phyloP scores from a whole-genome alignment of 2,888 invertebrate genomes.

The Xanthia icteritia region DNA sequence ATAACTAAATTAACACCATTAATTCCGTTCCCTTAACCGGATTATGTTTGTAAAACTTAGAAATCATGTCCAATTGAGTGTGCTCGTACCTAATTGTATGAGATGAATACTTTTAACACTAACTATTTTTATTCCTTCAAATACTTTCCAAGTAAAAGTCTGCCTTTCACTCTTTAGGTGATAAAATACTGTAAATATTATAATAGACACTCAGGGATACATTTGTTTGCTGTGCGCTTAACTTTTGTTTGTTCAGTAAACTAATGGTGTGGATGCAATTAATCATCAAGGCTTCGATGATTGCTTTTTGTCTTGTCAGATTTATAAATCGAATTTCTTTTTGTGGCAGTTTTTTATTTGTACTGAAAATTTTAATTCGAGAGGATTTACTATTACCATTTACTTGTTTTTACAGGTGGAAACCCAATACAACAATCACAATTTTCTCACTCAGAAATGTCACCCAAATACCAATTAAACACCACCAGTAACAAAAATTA shows the following conservation, averaged over 20 bases:
- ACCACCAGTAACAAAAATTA: too few species aligned
- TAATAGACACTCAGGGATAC: slow-evolving; percentile 6
- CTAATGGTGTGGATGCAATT: slow-evolving; percentile 26
- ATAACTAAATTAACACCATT: slow-evolving; percentile 48
- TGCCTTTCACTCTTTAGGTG: slow-evolving; percentile 56
- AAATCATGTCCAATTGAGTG: slow-evolving; percentile 52
- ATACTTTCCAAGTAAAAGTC: slow-evolving; percentile 63
- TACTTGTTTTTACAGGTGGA: too few species aligned
- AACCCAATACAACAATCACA: too few species aligned
- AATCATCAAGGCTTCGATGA: slow-evolving; percentile 17
- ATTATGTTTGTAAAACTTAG: slow-evolving; percentile 48
- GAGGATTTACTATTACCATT: not conserved
- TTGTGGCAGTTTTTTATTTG: not conserved
- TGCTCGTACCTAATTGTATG: slow-evolving; percentile 51
- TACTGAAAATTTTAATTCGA: not conserved
- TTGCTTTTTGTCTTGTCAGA: slow-evolving; percentile 27
- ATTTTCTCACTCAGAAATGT: too few species aligned
- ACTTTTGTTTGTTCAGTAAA: slow-evolving; percentile 26
- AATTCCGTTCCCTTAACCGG: slow-evolving; percentile 46
- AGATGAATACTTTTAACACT: slow-evolving; percentile 44
- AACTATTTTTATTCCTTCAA: slow-evolving; percentile 51
- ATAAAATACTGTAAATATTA: slow-evolving; percentile 50
- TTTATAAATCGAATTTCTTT: not conserved
- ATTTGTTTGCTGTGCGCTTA: slow-evolving; percentile 9
- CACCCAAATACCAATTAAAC: too few species aligned